Base-by-base conservation (phyloP, 2,888 invertebrate genomes). In the Eristalis arbustorum region DNA sequence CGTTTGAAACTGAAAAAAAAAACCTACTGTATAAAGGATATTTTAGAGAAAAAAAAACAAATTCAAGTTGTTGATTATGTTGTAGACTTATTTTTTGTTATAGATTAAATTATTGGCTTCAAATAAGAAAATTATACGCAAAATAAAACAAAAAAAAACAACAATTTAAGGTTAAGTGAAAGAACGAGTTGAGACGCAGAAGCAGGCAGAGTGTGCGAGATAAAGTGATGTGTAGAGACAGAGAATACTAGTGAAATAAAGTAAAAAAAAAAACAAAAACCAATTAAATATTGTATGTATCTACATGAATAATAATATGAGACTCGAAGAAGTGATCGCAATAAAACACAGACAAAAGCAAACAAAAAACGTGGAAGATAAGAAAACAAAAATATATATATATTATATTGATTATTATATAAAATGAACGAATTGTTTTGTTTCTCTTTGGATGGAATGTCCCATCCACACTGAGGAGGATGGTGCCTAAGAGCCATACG, bases 381-480 rank as follows among this genome's bases (percentile, higher is more conserved):
- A 42, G 8, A 79, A 67, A 56, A 49, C 68, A 83, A 67, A 77
- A 83, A 80, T 42, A 49, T 76, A 84, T 84, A 84, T 78, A 84
- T 84, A 84, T 78, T 85, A 85, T 81, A 85, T 85, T 85, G 85
- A 85, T 85, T 81, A 85, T 85, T 81, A 78, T 78, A 85, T 71
- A 85, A 81, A 75, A 74, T 57, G 42, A 75, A 74, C 42, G 42
- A 49, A 57, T 31, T 68, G 6, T 40, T 34, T 61, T 59, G 14
- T 31, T 63, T 72, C 79, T 76, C 40, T 62, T 76, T 61, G 31
- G 31, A 31, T 31, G 10, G 5, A 2, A 2, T 28, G 2, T 4
- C 4, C 4, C 28, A 28, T 28, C 28, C n/a, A n/a, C n/a, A n/a
- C n/a, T n/a, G n/a, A n/a, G n/a, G n/a, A n/a, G n/a, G n/a, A n/a